phyloP scores from a whole-genome alignment of 2,888 invertebrate species.

The Pterobdella sp. region DNA sequence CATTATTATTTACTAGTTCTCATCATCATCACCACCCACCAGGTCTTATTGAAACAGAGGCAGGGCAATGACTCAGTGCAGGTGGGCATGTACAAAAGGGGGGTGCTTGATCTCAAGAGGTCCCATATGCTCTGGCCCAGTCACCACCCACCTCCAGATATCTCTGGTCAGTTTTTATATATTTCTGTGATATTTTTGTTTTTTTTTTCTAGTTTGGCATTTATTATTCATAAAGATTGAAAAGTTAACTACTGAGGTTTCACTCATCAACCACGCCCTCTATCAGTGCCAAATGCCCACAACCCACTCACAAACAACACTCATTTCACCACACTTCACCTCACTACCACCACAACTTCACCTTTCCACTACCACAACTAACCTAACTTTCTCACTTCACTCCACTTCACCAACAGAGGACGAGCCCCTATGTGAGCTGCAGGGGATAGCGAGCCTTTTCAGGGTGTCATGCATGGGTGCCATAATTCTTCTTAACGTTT shows the following conservation, averaged over 20 bases:
- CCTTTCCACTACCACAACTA: no score
- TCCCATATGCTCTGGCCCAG: background rate
- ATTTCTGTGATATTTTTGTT: background rate
- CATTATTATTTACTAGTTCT: background rate
- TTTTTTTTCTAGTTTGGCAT: background rate
- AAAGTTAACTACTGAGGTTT: background rate
- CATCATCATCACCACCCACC: background rate
- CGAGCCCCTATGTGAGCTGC: background rate
- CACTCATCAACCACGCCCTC: background rate
- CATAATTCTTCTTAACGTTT: background rate
- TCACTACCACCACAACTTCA: no score
- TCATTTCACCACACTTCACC: no score
- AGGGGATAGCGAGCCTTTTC: constrained; percentile 1
- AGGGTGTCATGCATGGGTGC: background rate
- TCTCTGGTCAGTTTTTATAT: background rate
- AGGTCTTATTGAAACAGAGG: background rate
- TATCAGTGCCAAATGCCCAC: background rate
- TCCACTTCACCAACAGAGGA: no score
- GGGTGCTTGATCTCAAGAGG: background rate
- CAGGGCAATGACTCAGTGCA: background rate
- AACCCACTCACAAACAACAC: background rate
- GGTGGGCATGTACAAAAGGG: background rate
- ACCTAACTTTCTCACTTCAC: no score
- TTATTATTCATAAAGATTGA: background rate
- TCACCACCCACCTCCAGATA: background rate